These are phyloP conservation scores for Chondrosia reniformis DNA, from an alignment of 37 sponge, comb jelly and placozoan genomes.

Conservation along the genomic window DNA sequence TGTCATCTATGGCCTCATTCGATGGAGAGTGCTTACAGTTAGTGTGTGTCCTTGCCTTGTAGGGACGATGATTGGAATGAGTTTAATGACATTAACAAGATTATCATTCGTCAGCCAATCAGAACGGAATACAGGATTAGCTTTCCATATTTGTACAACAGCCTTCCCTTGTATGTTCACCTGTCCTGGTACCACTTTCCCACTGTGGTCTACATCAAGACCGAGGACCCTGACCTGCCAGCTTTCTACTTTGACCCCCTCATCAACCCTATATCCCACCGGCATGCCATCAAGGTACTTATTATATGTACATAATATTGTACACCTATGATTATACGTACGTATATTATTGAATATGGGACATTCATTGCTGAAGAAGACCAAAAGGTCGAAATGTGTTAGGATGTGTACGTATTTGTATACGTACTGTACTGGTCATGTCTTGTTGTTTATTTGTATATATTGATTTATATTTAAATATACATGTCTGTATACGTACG, in stretches of 20 bases:
- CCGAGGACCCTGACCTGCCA: conserved; percentile 99
- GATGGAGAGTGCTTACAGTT: no score
- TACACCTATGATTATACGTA: no score
- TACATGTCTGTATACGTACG: background rate
- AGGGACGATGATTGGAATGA: conserved; percentile 99
- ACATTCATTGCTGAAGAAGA: no score
- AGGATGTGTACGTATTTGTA: background rate
- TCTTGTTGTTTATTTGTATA: background rate
- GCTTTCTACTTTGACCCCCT: conserved; percentile 99
- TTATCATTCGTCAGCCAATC: conserved; percentile 95
- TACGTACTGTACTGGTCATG: background rate
- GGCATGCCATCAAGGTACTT: conserved; percentile 70
- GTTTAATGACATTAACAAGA: conserved; percentile 99
- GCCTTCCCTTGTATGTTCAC: conserved; percentile 94
- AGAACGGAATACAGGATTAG: conserved; percentile 98
- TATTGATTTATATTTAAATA: background rate
- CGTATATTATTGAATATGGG: background rate
- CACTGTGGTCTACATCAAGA: conserved; percentile 97
- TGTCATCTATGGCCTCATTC: no score
- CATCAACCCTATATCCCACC: conserved; percentile 94
- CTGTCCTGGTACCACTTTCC: conserved; percentile 98
- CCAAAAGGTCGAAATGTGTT: background rate
- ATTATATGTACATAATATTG: no score
- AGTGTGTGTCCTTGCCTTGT: background rate
- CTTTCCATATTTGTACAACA: conserved; percentile 99